Evolutionary conservation across 2,797 vertebrate species (phyloP).

Genomic region (Alosa sapidissima): DNA sequence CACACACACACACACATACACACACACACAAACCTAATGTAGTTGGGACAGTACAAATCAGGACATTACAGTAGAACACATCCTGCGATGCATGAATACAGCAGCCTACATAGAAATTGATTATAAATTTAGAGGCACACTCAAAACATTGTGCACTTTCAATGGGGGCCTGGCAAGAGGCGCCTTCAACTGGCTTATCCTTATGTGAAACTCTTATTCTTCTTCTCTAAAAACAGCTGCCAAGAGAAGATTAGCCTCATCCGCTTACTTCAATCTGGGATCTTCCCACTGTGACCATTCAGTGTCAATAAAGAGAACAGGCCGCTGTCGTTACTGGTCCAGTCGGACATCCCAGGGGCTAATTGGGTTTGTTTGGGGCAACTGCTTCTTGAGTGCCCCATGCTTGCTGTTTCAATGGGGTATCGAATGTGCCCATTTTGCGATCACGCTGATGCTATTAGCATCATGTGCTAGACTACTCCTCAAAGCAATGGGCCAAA

Average conservation of each 20-base stretch:
- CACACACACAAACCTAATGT: neutral
- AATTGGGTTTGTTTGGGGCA: neutral
- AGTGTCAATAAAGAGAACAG: neutral
- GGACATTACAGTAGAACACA: conserved; percentile 1
- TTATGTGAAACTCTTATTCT: conserved; percentile 16
- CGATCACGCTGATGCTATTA: neutral
- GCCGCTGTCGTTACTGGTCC: neutral
- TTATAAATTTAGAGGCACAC: conserved; percentile 6
- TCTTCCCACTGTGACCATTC: conserved; percentile 1
- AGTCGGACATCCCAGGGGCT: neutral
- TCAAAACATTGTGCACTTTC: neutral
- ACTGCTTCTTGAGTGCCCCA: neutral
- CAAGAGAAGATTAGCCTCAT: conserved; percentile 3
- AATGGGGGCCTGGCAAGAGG: conserved; percentile 9
- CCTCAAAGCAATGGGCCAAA: neutral
- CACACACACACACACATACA: neutral
- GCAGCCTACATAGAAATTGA: neutral
- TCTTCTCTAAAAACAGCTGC: conserved; percentile 10
- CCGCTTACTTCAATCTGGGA: neutral
- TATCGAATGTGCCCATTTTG: neutral
- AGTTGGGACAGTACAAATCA: conserved; percentile 11
- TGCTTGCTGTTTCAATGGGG: neutral
- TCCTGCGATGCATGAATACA: neutral
- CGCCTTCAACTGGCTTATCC: conserved; percentile 12
- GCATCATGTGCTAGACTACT: neutral